Percentiles rank a stretch among this genome's conserved stretches.
These are phyloP conservation scores for Amphimedon queenslandica DNA, from an alignment of 37 sponge, comb jelly and placozoan species.

Conservation along the genomic window DNA sequence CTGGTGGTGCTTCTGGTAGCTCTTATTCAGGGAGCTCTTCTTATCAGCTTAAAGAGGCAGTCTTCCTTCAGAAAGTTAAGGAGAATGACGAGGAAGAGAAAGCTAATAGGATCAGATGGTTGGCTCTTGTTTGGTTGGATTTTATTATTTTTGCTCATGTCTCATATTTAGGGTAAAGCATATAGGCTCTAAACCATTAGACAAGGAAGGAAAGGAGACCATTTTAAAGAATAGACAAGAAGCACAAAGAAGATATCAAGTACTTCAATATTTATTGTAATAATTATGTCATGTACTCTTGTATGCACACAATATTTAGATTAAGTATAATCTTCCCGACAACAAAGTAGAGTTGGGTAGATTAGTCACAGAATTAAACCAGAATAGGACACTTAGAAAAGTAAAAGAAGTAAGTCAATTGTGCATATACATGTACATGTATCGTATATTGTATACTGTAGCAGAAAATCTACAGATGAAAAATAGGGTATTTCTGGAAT, in stretches of 20 bases:
- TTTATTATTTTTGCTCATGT: not conserved
- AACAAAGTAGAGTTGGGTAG: not conserved
- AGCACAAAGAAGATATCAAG: conserved; percentile 23
- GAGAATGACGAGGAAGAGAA: conserved; percentile 37
- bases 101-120: conserved; percentile 56
- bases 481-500: too few species aligned
- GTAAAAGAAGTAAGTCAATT: conserved; percentile 17
- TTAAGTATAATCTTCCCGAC: not conserved
- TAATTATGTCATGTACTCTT: too few species aligned
- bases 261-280: not conserved
- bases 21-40: not conserved
- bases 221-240: conserved; percentile 29
- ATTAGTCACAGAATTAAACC: not conserved
- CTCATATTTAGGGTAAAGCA: conserved; percentile 56
- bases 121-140: not conserved
- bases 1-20: not conserved
- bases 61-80: conserved; percentile 34
- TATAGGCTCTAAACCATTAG: conserved; percentile 40
- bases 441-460: too few species aligned
- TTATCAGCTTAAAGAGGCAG: conserved; percentile 39
- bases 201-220: conserved; percentile 35
- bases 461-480: too few species aligned
- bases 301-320: too few species aligned
- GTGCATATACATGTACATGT: not conserved
- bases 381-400: conserved; percentile 31